Evolutionary conservation across 2,113 vertebrate genomes (phyloP).

Genomic region (Tachuris rubrigastra): DNA sequence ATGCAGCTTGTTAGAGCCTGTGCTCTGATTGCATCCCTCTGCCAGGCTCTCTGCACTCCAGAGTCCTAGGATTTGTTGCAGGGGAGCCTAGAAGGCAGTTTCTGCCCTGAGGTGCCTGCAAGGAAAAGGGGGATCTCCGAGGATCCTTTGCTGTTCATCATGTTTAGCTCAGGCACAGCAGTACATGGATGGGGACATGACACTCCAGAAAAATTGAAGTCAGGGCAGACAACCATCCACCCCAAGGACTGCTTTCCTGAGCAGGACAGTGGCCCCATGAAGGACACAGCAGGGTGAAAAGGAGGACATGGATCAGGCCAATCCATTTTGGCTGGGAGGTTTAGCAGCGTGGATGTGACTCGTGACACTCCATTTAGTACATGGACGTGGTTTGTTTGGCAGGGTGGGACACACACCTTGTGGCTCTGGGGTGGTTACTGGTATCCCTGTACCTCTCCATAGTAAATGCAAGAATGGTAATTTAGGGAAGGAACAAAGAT

Average conservation of each 20-base stretch:
- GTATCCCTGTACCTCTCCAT: background rate
- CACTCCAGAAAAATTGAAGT: background rate
- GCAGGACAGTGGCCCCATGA: background rate
- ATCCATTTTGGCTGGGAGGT: background rate
- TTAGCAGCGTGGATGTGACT: background rate
- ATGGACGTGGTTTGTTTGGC: background rate
- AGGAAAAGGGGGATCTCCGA: background rate
- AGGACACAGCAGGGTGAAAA: background rate
- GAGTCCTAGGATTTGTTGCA: background rate
- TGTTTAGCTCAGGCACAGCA: background rate
- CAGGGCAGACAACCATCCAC: background rate
- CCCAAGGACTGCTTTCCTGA: background rate
- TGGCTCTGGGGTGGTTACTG: background rate
- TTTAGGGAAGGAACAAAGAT: background rate
- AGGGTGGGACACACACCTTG: background rate
- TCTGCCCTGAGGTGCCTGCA: background rate
- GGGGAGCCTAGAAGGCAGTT: background rate
- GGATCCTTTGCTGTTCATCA: background rate
- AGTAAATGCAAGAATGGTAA: background rate
- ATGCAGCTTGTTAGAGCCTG: background rate
- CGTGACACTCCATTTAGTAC: background rate
- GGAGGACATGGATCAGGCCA: background rate
- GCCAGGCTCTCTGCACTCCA: background rate
- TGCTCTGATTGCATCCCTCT: background rate
- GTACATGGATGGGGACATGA: background rate